These are phyloP conservation scores for Penaeus indicus DNA, from an alignment of 1,140 invertebrate genomes.

Conservation along the genomic window DNA sequence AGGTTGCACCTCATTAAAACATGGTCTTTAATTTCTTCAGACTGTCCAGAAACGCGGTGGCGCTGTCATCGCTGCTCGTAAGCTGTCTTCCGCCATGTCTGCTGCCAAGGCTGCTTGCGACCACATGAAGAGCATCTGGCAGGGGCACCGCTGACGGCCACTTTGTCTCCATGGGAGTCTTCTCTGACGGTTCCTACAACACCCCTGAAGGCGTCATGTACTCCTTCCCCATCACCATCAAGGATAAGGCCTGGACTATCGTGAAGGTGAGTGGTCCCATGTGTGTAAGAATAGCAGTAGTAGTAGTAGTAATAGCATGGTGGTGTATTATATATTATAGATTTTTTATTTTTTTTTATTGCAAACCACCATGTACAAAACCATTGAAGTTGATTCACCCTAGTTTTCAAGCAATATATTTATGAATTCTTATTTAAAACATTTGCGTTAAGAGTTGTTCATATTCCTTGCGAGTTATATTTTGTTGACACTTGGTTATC, in stretches of 20 bases:
- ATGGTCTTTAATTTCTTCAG: slow-evolving; percentile 53
- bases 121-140: slow-evolving; percentile 97
- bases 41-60: slow-evolving; percentile 97
- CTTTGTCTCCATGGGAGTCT: slow-evolving; percentile 98
- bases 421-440: too few relatives aligned
- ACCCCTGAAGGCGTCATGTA: slow-evolving; percentile 91
- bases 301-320: too few relatives aligned
- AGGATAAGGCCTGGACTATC: slow-evolving; percentile 88
- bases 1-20: neutral
- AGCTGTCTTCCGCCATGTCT: slow-evolving; percentile 99
- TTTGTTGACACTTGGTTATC: neutral
- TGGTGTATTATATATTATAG: too few relatives aligned
- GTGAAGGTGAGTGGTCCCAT: slow-evolving; percentile 74
- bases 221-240: slow-evolving; percentile 92
- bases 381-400: too few relatives aligned
- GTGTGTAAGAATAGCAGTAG: neutral
- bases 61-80: slow-evolving; percentile 96
- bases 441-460: too few relatives aligned
- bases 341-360: too few relatives aligned
- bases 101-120: slow-evolving; percentile 97
- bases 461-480: too few relatives aligned
- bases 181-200: slow-evolving; percentile 95
- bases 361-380: too few relatives aligned
- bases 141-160: slow-evolving; percentile 82
- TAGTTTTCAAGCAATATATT: too few relatives aligned